Percentiles rank a stretch among this genome's conserved stretches.
Conservation (phyloP, 1,140 invertebrate genomes). For the Euura lappo region DNA sequence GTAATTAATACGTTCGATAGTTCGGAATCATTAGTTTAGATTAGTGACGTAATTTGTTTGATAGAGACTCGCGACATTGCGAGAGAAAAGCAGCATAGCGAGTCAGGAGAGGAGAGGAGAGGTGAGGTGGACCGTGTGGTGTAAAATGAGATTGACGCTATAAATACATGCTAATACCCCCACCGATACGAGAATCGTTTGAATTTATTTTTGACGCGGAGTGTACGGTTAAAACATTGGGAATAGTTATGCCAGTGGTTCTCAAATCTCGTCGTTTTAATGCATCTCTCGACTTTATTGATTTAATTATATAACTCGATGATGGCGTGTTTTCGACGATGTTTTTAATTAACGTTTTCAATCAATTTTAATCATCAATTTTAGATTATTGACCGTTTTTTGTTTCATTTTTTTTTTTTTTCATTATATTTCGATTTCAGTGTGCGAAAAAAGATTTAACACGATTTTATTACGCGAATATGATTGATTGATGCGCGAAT, state of each 20-base stretch:
- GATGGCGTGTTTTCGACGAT: not conserved
- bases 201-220: not conserved
- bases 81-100: no score
- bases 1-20: no score
- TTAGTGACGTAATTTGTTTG: no score
- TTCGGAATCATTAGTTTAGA: no score
- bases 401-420: no score
- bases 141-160: slow-evolving; percentile 7
- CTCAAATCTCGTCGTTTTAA: slow-evolving; percentile 30
- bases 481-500: no score
- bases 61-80: no score
- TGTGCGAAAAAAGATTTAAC: no score
- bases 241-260: slow-evolving; percentile 55
- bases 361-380: no score
- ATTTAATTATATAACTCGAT: slow-evolving; percentile 43
- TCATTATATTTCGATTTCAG: no score
- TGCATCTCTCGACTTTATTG: slow-evolving; percentile 29
- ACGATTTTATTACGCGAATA: no score
- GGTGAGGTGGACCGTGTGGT: not conserved
- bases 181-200: not conserved
- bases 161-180: not conserved
- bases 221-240: slow-evolving; percentile 28
- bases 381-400: no score
- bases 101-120: not conserved
- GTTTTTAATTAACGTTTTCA: not conserved